phyloP scores from a whole-genome alignment of 2,113 vertebrate genomes.

The Centropus unirufus region DNA sequence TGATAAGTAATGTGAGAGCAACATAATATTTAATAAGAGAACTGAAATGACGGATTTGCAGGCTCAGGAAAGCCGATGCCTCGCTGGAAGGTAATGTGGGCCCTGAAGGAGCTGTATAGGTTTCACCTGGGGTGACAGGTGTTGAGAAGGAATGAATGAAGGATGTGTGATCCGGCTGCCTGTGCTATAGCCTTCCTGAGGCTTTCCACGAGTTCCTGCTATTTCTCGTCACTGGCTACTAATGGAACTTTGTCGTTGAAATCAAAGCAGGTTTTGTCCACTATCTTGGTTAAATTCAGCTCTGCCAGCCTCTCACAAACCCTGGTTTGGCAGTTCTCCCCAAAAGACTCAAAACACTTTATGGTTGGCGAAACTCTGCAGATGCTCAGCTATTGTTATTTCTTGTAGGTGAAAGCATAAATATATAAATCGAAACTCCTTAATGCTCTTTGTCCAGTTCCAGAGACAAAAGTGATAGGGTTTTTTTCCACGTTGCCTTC shows the following conservation, averaged over 20 bases:
- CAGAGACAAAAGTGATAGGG: background rate
- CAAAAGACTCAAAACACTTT: background rate
- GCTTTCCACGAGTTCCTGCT: background rate
- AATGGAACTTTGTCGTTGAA: background rate
- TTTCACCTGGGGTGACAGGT: background rate
- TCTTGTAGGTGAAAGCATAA: background rate
- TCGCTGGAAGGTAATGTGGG: background rate
- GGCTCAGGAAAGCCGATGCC: background rate
- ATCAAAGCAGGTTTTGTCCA: background rate
- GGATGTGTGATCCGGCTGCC: fast-evolving
- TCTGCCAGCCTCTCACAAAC: background rate
- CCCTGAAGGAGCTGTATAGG: background rate
- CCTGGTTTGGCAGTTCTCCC: background rate
- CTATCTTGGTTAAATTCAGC: background rate
- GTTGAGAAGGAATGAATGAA: background rate
- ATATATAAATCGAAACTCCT: background rate
- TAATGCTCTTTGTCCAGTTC: background rate
- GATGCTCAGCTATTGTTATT: background rate
- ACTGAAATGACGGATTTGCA: background rate
- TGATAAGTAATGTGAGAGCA: background rate
- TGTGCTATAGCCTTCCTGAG: background rate
- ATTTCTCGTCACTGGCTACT: background rate
- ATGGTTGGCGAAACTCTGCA: background rate
- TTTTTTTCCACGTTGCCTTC: background rate
- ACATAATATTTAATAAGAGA: background rate